These are phyloP conservation scores for Arenicola marina DNA, from an alignment of 2,888 invertebrate genomes.

Conservation along the genomic window DNA sequence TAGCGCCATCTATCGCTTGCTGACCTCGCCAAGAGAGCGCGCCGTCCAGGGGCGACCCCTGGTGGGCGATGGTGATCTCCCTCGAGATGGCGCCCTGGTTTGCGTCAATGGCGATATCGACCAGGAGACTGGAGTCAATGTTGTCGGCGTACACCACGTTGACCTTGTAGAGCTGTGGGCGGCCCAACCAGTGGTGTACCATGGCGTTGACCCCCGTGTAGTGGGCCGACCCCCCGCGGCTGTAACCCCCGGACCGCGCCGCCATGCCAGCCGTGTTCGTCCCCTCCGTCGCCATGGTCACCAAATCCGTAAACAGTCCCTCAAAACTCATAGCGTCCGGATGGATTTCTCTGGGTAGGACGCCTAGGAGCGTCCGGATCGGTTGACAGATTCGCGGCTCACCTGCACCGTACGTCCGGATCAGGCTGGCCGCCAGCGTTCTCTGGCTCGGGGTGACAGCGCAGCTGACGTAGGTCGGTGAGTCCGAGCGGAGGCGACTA, in stretches of 20 bases:
- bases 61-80: background rate
- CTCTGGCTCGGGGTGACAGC: background rate
- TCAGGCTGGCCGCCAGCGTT: background rate
- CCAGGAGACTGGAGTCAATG: background rate
- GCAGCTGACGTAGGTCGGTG: background rate
- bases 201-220: background rate
- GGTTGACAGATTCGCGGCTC: too few relatives aligned
- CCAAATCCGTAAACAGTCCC: too few relatives aligned
- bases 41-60: slow-evolving; percentile 1
- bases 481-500: background rate
- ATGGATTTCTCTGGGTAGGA: too few relatives aligned
- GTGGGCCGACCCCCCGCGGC: background rate
- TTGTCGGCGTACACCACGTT: background rate
- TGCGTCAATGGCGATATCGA: background rate
- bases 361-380: too few relatives aligned
- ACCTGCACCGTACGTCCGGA: background rate
- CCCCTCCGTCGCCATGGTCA: too few relatives aligned
- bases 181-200: background rate
- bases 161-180: background rate
- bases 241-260: background rate
- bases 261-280: background rate
- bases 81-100: background rate
- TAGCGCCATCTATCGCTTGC: background rate
- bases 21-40: background rate
- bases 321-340: too few relatives aligned